A percentile compares a stretch with the other conserved stretches of the same genome.
Evolutionary conservation across 2,888 invertebrate species (phyloP).

Genomic region (Meloe dianella): DNA sequence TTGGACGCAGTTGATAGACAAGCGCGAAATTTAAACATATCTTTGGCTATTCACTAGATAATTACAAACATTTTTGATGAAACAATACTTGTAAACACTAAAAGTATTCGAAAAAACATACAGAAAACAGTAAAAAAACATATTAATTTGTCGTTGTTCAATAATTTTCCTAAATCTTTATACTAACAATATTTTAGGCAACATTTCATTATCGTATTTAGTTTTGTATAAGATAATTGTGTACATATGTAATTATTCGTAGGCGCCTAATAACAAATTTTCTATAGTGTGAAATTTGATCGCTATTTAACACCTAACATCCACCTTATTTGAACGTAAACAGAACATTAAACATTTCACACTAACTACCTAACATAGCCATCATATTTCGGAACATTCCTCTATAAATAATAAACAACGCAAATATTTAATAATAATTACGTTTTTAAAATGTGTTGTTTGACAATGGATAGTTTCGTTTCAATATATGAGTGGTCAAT

Average conservation of each 20-base stretch:
- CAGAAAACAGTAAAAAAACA: background rate
- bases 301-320: conserved; percentile 32
- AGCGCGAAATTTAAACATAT: too few species aligned
- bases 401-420: background rate
- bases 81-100: background rate
- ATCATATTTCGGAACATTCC: conserved; percentile 20
- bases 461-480: background rate
- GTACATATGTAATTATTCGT: conserved; percentile 28
- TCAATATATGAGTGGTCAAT: background rate
- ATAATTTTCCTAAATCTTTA: background rate
- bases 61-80: too few species aligned
- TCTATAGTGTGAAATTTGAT: conserved; percentile 38
- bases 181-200: background rate
- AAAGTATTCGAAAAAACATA: background rate
- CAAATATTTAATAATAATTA: background rate
- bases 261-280: conserved; percentile 34
- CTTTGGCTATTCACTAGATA: too few species aligned
- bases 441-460: background rate
- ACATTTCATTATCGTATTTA: background rate
- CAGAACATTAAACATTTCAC: conserved; percentile 29
- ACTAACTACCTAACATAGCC: conserved; percentile 31
- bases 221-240: background rate
- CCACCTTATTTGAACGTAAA: conserved; percentile 25
- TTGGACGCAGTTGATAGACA: too few species aligned
- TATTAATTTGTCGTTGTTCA: background rate